These are phyloP conservation scores for Andrena chrysosceles DNA, from an alignment of 2,888 invertebrate genomes.

Conservation along the genomic window DNA sequence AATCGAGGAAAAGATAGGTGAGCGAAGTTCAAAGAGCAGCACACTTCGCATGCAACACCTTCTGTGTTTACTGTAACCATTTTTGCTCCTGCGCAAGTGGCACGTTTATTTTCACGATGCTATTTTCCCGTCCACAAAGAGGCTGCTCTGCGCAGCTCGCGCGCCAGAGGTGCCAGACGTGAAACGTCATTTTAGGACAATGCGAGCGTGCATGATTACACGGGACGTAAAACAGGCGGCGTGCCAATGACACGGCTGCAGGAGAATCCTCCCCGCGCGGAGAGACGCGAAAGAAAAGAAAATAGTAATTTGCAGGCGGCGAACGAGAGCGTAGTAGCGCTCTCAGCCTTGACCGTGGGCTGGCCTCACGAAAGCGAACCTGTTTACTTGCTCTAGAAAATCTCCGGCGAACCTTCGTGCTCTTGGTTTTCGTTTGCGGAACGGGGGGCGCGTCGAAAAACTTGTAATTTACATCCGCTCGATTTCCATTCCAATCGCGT, in stretches of 20 bases:
- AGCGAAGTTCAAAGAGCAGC: not conserved
- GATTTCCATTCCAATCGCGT: constrained; percentile 1
- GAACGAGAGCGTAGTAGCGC: constrained; percentile 45
- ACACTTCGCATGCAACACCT: not conserved
- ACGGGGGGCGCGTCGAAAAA: not conserved
- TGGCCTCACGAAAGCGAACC: constrained; percentile 50
- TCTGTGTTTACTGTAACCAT: not conserved
- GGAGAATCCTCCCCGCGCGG: constrained; percentile 10
- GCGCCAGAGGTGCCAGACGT: constrained; percentile 9
- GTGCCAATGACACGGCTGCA: constrained; percentile 35
- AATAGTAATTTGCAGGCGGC: constrained; percentile 37
- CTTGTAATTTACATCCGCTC: constrained; percentile 5
- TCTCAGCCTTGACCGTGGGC: constrained; percentile 55
- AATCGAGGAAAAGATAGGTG: not conserved
- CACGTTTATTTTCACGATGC: constrained; percentile 6
- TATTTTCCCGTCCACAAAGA: not conserved
- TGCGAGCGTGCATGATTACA: constrained; percentile 42
- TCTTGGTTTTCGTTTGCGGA: constrained; percentile 42
- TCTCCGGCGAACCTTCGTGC: constrained; percentile 33
- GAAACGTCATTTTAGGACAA: constrained; percentile 35
- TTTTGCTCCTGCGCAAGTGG: not conserved
- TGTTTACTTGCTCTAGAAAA: constrained; percentile 54
- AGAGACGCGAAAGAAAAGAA: constrained; percentile 8
- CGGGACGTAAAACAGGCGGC: constrained; percentile 20
- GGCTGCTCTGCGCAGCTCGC: not conserved